A percentile compares a stretch with the other conserved stretches of the same genome.
Conservation (phyloP, 2,797 vertebrate species). For the Falco peregrinus region DNA sequence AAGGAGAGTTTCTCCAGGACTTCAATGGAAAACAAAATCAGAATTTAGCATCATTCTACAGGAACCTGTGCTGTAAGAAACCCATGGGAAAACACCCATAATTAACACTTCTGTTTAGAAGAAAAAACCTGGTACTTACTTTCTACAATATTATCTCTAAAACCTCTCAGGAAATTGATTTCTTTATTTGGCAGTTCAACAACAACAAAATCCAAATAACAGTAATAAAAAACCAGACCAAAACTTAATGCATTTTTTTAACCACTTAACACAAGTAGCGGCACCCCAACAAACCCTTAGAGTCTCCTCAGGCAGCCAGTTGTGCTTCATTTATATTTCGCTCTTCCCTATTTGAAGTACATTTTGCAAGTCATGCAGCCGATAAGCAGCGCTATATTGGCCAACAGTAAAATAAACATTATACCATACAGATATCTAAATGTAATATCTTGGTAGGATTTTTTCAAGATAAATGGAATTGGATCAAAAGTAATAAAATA, state of each 20-base stretch:
- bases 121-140: not conserved
- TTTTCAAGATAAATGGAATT: not conserved
- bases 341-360: not conserved
- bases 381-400: not conserved
- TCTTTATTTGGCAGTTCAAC: not conserved
- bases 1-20: not conserved
- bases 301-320: too few species aligned
- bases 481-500: not conserved
- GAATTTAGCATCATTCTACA: slow-evolving; percentile 6
- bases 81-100: not conserved
- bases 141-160: not conserved
- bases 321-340: not conserved
- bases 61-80: not conserved
- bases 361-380: not conserved
- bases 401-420: not conserved
- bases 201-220: too few species aligned
- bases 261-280: not conserved
- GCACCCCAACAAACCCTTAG: not conserved
- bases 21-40: slow-evolving; percentile 32
- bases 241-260: not conserved
- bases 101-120: not conserved
- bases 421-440: not conserved
- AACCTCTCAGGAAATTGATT: not conserved
- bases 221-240: not conserved
- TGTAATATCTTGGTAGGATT: not conserved